Evolutionary conservation across 2,888 invertebrate genomes (phyloP), one percentile per base, ranked within the genome.

Genomic region (Hybos culiciformis): DNA sequence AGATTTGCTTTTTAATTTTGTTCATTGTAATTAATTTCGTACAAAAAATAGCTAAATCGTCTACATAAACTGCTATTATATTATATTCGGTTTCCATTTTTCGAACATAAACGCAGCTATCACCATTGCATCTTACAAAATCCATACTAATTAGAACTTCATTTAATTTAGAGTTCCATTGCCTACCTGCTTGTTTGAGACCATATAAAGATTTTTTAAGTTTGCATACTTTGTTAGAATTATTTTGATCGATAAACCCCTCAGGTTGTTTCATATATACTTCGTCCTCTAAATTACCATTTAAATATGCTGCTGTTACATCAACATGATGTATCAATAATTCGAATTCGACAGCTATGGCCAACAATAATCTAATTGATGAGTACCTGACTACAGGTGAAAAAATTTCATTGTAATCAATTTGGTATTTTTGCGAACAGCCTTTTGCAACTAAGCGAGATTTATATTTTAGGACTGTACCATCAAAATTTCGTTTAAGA

Each of bases 371-470:
- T 14, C 46, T 32, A 14, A 50, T 45, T 7, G 46, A 44, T 5
- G 40, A 39, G 14, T 39, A 38, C 21, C 47, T 42, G 3, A 34
- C 46, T 7, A 48, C 50, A 1, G 46, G 46, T 11, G 46, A 41
- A 36, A 44, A 47, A 0, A 42, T 46, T 39, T 48, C 46, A 12
- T 41, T 43, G 26, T 37, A 47, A 24, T 44, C 39, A 7, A 46
- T 26, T 14, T 40, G 44, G 12, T 37, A 41, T 34, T 39, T 12
- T 43, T 50, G 47, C 7, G 41, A 21, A 12, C 39, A 48, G 4
- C 47, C 45, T 43, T 45, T 47, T 2, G 46, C 46, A 7, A 50
- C 50, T 5, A 47, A 33, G 11, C 46, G 20, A 0, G 46, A 37
- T 24, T 49, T 49, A 17, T 43, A 45, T 2, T 45, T 32, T 2